phyloP scores from a whole-genome alignment of 2,888 invertebrate genomes.

The Eumacrocentrus americanus region DNA sequence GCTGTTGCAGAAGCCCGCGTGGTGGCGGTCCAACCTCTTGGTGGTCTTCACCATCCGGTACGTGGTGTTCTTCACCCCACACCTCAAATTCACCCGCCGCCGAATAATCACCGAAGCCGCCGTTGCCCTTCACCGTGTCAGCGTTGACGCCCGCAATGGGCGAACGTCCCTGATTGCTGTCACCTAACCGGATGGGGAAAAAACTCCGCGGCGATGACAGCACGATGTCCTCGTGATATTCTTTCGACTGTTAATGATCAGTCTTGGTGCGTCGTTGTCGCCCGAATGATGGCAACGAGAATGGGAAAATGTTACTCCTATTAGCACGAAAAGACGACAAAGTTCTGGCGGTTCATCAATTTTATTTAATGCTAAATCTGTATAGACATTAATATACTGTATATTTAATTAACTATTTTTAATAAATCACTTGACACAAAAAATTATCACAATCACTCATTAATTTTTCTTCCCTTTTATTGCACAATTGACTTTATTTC shows the following conservation, averaged over 20 bases:
- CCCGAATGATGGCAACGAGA: constrained; percentile 29
- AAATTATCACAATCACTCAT: too few relatives aligned
- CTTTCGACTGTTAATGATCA: constrained; percentile 28
- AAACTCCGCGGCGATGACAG: constrained; percentile 37
- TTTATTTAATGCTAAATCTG: constrained; percentile 13
- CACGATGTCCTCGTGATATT: constrained; percentile 37
- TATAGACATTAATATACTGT: too few relatives aligned
- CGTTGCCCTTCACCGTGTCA: constrained; percentile 59
- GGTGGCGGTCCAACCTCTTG: constrained; percentile 39
- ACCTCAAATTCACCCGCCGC: constrained; percentile 60
- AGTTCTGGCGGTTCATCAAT: constrained; percentile 32
- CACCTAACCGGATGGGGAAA: constrained; percentile 31
- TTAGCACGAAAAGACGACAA: constrained; percentile 34
- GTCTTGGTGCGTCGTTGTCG: constrained; percentile 15
- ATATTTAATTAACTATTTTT: too few relatives aligned
- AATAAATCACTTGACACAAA: too few relatives aligned
- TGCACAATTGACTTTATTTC: too few relatives aligned
- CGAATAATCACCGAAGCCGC: constrained; percentile 59
- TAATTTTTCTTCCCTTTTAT: too few relatives aligned
- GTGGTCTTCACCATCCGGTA: constrained; percentile 48
- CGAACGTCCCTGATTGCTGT: constrained; percentile 34
- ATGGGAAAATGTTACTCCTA: constrained; percentile 38
- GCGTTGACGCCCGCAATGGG: constrained; percentile 40
- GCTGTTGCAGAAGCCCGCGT: constrained; percentile 35
- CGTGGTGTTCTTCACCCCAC: constrained; percentile 58